These are phyloP conservation scores for Megamerina dolium DNA, from an alignment of 2,888 invertebrate species.

Conservation along the genomic window DNA sequence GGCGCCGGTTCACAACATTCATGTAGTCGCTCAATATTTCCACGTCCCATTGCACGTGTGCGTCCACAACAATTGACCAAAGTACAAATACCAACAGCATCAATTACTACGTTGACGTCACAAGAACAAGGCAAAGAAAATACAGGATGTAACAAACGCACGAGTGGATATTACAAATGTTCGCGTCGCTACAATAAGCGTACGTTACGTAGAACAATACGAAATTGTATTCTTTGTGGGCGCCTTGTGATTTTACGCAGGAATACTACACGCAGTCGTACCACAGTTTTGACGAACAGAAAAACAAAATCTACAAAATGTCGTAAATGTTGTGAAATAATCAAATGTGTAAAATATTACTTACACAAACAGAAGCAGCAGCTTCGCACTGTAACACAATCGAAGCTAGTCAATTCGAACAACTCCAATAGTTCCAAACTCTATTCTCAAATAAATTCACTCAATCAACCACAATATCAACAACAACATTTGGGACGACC, in stretches of 20 bases:
- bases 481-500: constrained; percentile 25
- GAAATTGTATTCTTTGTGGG: constrained; percentile 31
- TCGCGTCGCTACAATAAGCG: constrained; percentile 1
- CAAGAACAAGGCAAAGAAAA: background rate
- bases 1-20: constrained; percentile 18
- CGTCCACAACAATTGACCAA: constrained; percentile 19
- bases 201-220: constrained; percentile 23
- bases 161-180: background rate
- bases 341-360: constrained; percentile 28
- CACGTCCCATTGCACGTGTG: constrained; percentile 29
- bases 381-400: background rate
- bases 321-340: constrained; percentile 30
- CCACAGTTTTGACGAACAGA: background rate
- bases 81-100: background rate
- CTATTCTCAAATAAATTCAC: background rate
- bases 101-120: background rate
- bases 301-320: too few species aligned
- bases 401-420: background rate
- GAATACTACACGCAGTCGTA: constrained; percentile 6
- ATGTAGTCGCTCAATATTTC: constrained; percentile 10
- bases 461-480: constrained; percentile 25
- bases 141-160: background rate
- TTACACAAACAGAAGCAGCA: constrained; percentile 2
- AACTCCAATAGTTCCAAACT: background rate
- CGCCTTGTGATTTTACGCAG: constrained; percentile 26